Evolutionary conservation across 2,113 vertebrate genomes (phyloP).

Genomic region (Plectropomus leopardus): DNA sequence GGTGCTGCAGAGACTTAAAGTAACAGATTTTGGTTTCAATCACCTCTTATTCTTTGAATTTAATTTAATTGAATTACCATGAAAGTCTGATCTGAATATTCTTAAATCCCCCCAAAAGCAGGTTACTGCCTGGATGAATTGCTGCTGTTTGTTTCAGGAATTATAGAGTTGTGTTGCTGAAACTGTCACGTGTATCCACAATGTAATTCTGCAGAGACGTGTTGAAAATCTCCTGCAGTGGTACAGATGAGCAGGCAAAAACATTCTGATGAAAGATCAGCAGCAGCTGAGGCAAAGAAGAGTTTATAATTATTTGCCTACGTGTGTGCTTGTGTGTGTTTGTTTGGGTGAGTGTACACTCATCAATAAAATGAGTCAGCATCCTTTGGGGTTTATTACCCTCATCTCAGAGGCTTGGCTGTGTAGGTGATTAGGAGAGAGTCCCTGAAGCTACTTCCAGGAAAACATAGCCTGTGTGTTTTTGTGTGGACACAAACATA

Average conservation of each 20-base stretch:
- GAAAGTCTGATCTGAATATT: not conserved
- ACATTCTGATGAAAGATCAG: slow-evolving; percentile 24
- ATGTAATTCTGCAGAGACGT: not conserved
- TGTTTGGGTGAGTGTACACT: not conserved
- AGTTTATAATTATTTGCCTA: not conserved
- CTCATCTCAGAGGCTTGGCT: slow-evolving; percentile 35
- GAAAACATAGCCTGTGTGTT: slow-evolving; percentile 12
- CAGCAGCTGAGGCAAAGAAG: not conserved
- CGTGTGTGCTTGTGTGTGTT: slow-evolving; percentile 1
- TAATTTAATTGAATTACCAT: not conserved
- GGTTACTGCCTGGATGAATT: slow-evolving; percentile 11
- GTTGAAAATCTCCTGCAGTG: not conserved
- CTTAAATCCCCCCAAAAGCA: not conserved
- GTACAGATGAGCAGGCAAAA: slow-evolving; percentile 9
- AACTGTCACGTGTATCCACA: not conserved
- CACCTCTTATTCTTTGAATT: no score
- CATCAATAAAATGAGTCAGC: slow-evolving; percentile 57
- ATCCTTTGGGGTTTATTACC: slow-evolving; percentile 50
- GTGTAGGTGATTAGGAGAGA: slow-evolving; percentile 52
- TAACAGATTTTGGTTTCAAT: not conserved
- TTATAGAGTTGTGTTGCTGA: not conserved
- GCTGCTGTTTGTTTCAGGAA: not conserved
- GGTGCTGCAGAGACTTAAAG: not conserved
- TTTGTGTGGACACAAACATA: no score
- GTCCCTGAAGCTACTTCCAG: slow-evolving; percentile 49